Evolutionary conservation across 35 echinoderm and acorn worm genomes (phyloP).

Genomic region (Heliocidaris tuberculata): DNA sequence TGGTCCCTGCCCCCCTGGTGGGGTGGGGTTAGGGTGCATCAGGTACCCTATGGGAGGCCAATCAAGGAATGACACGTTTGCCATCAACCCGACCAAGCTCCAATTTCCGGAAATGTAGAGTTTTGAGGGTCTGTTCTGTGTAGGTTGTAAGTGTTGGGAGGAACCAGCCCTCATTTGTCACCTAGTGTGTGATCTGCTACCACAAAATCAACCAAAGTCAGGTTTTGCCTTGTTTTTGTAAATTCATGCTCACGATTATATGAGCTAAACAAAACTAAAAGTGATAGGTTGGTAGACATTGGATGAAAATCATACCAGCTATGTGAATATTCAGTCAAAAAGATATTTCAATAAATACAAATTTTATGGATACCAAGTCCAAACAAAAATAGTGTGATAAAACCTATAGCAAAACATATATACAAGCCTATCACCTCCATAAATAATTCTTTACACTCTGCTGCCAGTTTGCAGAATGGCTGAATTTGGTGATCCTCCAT

Average conservation of each 20-base stretch:
- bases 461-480: no score
- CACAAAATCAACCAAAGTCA: background rate
- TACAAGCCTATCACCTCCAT: no score
- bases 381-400: no score
- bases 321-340: no score
- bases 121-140: background rate
- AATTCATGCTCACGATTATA: background rate
- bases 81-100: background rate
- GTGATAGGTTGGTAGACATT: background rate
- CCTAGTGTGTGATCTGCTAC: background rate
- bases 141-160: background rate
- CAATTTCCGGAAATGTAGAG: slow-evolving; percentile 25
- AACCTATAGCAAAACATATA: no score
- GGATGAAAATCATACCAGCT: no score
- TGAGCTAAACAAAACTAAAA: background rate
- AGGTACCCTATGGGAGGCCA: background rate
- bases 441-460: no score
- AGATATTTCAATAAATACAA: no score
- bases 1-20: background rate
- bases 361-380: no score
- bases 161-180: background rate
- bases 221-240: background rate
- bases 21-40: slow-evolving; percentile 28
- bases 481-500: no score
- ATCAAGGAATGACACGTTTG: slow-evolving; percentile 23